A percentile compares a stretch with the other conserved stretches of the same genome.
Conservation (phyloP, 2,797 vertebrate genomes). For the Eulemur albifrons region DNA sequence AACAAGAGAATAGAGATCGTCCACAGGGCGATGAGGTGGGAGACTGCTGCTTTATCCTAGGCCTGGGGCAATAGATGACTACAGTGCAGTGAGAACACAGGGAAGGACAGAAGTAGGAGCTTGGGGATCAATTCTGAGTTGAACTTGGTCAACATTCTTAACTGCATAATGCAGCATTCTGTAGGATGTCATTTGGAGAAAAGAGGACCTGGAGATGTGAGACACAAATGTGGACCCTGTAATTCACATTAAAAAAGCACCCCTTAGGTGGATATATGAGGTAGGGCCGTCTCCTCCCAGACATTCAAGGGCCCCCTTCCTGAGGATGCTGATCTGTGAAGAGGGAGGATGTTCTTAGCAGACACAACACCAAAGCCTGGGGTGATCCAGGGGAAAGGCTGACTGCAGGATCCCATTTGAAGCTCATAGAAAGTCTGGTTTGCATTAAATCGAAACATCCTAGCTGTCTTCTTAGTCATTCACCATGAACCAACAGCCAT, state of each 20-base stretch:
- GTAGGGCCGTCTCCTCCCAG: neutral
- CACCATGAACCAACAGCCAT: neutral
- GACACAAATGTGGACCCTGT: neutral
- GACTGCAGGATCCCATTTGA: neutral
- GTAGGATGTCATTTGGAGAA: neutral
- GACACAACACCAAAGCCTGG: neutral
- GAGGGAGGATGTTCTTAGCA: neutral
- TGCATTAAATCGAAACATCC: conserved; percentile 26
- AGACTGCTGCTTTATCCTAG: neutral
- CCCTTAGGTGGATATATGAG: neutral
- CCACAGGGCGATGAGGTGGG: neutral
- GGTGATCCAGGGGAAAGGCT: neutral
- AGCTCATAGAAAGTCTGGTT: neutral
- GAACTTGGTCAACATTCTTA: neutral
- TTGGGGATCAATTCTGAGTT: rapidly evolving
- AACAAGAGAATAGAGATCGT: neutral
- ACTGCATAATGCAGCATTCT: rapidly evolving
- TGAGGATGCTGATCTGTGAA: neutral
- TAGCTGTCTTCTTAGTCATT: neutral
- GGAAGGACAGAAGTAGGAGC: neutral
- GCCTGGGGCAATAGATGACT: neutral
- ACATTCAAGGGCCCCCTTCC: neutral
- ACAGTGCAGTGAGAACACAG: neutral
- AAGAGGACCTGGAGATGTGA: neutral
- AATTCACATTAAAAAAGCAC: neutral